phyloP scores from a whole-genome alignment of 2,797 vertebrate genomes.

The Cyclura pinguis region DNA sequence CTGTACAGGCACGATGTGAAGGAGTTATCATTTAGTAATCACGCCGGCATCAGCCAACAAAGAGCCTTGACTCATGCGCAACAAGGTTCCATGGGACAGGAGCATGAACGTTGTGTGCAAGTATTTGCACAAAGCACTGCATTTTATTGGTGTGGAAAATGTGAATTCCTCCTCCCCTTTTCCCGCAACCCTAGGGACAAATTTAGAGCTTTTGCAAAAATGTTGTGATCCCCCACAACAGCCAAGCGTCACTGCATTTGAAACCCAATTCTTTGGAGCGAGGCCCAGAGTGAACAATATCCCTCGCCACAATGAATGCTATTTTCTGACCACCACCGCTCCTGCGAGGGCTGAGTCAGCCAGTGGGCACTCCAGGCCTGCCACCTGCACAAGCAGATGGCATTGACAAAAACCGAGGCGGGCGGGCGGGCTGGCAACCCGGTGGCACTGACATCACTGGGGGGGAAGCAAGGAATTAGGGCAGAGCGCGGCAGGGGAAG shows the following conservation, averaged over 20 bases:
- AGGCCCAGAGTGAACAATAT: not conserved
- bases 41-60: not conserved
- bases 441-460: too few species aligned
- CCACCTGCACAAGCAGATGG: conserved; percentile 10
- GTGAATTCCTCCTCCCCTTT: not conserved
- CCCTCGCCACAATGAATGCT: not conserved
- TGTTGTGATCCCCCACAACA: not conserved
- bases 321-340: not conserved
- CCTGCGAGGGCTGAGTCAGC: conserved; percentile 14
- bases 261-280: not conserved
- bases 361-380: not conserved
- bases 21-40: too few species aligned
- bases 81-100: not conserved
- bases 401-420: rapidly evolving
- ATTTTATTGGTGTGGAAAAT: not conserved
- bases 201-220: not conserved
- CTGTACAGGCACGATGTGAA: too few species aligned
- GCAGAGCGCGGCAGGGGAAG: not conserved
- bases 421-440: too few species aligned
- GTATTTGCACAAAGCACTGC: too few species aligned
- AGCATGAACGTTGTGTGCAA: not conserved
- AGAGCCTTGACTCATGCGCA: too few species aligned
- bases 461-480: not conserved
- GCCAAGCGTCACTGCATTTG: not conserved
- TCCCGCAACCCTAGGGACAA: not conserved